phyloP scores from a whole-genome alignment of 2,888 invertebrate species.

The Euzophera pinguis region DNA sequence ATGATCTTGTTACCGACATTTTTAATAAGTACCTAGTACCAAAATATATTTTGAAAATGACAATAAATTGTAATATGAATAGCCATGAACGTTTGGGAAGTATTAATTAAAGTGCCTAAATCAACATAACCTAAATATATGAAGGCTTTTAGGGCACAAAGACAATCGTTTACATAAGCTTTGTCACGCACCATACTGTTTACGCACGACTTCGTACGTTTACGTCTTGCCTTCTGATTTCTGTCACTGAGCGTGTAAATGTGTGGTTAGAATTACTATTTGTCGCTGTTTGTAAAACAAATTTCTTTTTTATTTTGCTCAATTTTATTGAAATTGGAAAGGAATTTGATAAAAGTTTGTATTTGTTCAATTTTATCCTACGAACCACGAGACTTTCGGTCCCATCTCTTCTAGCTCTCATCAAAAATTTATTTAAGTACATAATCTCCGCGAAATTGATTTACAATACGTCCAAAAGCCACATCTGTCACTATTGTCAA shows the following conservation, averaged over 20 bases:
- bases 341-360: too few species aligned
- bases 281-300: not conserved
- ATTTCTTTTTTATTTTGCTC: too few species aligned
- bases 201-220: constrained; percentile 2
- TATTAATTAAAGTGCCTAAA: not conserved
- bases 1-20: too few species aligned
- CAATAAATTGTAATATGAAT: too few species aligned
- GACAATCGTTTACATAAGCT: not conserved
- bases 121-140: not conserved
- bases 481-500: not conserved
- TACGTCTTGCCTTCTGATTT: constrained; percentile 4
- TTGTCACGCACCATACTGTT: constrained; percentile 4
- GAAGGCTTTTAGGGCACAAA: not conserved
- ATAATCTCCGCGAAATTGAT: not conserved
- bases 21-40: too few species aligned
- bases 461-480: not conserved
- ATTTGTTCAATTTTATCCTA: too few species aligned
- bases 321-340: too few species aligned
- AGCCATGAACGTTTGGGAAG: not conserved
- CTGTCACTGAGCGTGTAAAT: not conserved
- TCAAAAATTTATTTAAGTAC: too few species aligned
- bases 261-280: not conserved
- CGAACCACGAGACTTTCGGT: too few species aligned
- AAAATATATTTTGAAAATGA: too few species aligned
- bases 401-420: too few species aligned